A percentile compares a stretch with the other conserved stretches of the same genome.
Conservation (phyloP, 2,797 vertebrate genomes). For the Myoxocephalus aenaeus region DNA sequence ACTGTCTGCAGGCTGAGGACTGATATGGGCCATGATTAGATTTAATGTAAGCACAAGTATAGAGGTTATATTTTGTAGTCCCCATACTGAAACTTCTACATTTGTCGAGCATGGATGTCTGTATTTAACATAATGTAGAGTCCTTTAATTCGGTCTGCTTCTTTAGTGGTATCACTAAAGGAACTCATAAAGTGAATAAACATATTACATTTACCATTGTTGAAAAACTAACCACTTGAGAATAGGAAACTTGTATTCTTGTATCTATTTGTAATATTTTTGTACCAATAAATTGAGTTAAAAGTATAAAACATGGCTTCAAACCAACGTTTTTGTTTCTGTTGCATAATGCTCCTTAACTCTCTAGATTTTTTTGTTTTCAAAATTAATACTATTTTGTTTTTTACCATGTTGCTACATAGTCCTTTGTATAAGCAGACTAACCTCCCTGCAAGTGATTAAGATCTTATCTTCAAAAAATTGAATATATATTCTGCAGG, state of each 20-base stretch:
- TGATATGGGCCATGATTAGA: slow-evolving; percentile 37
- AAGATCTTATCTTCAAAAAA: slow-evolving; percentile 17
- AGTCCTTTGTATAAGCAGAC: slow-evolving; percentile 7
- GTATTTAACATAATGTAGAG: slow-evolving; percentile 52
- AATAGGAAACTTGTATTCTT: slow-evolving; percentile 52
- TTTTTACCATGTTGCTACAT: neutral
- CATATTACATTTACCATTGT: slow-evolving; percentile 26
- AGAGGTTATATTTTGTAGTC: slow-evolving; percentile 43
- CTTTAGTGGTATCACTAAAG: slow-evolving; percentile 21
- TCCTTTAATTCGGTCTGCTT: slow-evolving; percentile 35
- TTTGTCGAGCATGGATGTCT: slow-evolving; percentile 44
- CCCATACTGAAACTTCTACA: slow-evolving; percentile 46
- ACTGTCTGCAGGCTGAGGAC: slow-evolving; percentile 59
- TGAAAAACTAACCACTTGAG: slow-evolving; percentile 59
- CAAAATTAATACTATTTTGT: neutral
- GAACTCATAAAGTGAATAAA: slow-evolving; percentile 34
- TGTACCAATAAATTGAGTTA: slow-evolving; percentile 79
- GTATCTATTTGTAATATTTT: slow-evolving; percentile 77
- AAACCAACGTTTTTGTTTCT: slow-evolving; percentile 30
- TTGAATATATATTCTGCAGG: slow-evolving; percentile 33
- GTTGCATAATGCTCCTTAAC: slow-evolving; percentile 2
- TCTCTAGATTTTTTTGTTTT: neutral
- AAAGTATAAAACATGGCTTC: slow-evolving; percentile 38
- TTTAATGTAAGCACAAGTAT: slow-evolving; percentile 50
- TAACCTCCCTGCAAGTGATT: neutral